Conservation (phyloP, 2,797 vertebrate species). For the Dicrostonyx torquatus region DNA sequence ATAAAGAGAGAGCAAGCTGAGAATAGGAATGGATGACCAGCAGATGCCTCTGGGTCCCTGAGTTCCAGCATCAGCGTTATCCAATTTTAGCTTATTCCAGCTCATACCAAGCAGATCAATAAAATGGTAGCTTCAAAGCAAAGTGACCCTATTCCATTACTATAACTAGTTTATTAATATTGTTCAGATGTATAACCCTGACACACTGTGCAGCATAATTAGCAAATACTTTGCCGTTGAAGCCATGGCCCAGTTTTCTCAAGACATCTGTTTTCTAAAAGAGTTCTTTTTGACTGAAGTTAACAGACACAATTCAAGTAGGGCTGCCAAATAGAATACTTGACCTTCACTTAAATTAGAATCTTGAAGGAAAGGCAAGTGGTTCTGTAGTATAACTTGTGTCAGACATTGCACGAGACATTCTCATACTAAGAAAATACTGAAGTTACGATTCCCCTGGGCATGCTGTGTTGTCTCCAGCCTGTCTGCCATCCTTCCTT, state of each 20-base stretch:
- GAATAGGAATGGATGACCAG: not conserved
- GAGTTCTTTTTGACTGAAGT: conserved; percentile 51
- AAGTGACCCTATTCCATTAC: conserved; percentile 12
- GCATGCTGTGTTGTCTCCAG: not conserved
- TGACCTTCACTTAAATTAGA: conserved; percentile 34
- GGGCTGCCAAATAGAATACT: conserved; percentile 40
- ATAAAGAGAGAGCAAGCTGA: not conserved
- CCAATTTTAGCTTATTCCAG: conserved; percentile 14
- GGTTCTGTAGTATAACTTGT: not conserved
- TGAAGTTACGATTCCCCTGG: conserved; percentile 31
- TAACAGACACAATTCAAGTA: conserved; percentile 45
- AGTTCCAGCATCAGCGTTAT: conserved; percentile 13
- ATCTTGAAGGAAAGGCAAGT: conserved; percentile 44
- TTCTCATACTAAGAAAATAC: conserved; percentile 18
- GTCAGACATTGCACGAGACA: not conserved
- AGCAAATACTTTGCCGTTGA: conserved; percentile 61
- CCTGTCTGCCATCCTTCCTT: not conserved
- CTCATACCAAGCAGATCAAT: not conserved
- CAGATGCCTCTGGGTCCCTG: not conserved
- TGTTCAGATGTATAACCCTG: conserved; percentile 53
- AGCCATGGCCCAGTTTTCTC: conserved; percentile 72
- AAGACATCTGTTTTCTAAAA: conserved; percentile 76
- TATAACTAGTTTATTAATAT: conserved; percentile 48
- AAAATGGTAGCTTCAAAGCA: conserved; percentile 4
- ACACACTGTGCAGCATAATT: conserved; percentile 42